Base-by-base conservation (phyloP, 35 echinoderm and acorn worm genomes). In the Anneissia japonica region DNA sequence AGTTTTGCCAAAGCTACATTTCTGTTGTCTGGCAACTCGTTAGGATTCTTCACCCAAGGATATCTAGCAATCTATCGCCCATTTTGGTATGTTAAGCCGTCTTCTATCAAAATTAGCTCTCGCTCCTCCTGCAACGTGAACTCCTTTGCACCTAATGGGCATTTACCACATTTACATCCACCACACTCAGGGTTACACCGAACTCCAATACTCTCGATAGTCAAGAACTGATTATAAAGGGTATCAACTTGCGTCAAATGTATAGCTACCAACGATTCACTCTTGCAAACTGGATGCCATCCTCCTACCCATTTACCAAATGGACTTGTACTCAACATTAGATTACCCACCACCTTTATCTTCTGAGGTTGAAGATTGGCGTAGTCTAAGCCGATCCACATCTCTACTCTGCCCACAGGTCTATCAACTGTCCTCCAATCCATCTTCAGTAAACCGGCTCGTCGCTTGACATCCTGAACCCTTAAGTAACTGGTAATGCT, bases 291-390 rank as follows among this genome's bases (percentile, higher is more conserved):
- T 2, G 5, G n/a, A n/a, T 83, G 43, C 16, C 81, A 30, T 31
- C 81, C 46, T 13, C 81, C 40, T 6, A 83, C 2, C 12, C 81
- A 83, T 26, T 30, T 30, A 11, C 81, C 81, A 46, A 83, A 83
- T 30, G 31, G 40, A 26, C 36, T 55, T 32, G 33, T n/a, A 3
- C 51, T 33, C 28, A 83, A 45, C 6, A 82, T 9, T 30, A 82
- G 41, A 41, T 82, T 6, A 0, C n/a, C 39, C 5, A 36, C 31
- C 5, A 30, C 0, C 7, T 55, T 39, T 0, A 83, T 4, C 36
- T 72, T 83, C 45, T 83, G 81, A 5, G 81, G 81, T 40, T 83
- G 45, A 35, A 83, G 32, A 11, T 37, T 45, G 26, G 81, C 46
- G 64, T 83, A 46, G 30, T 83, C 46, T 0, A 83, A 55, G 16